phyloP scores from a whole-genome alignment of 2,113 vertebrate genomes.

The Aviceda subcristata region DNA sequence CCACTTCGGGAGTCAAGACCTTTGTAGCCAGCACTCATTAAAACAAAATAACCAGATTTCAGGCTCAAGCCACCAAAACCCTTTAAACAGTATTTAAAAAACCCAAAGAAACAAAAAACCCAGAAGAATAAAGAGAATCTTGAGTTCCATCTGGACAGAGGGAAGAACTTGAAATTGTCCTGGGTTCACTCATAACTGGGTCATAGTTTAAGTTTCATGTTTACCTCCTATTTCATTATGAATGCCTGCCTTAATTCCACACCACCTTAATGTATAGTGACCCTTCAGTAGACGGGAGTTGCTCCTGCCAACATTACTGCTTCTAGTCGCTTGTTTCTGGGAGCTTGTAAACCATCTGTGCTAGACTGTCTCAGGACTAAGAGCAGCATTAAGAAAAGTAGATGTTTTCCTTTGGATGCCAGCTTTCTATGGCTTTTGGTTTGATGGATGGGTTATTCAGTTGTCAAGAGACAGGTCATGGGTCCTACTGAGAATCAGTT shows the following conservation, averaged over 20 bases:
- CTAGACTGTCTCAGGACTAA: background rate
- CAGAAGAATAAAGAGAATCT: background rate
- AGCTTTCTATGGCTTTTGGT: background rate
- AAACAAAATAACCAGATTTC: background rate
- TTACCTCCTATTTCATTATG: background rate
- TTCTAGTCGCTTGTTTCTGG: background rate
- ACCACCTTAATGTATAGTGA: background rate
- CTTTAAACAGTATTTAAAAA: background rate
- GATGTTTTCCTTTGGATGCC: background rate
- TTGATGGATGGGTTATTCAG: background rate
- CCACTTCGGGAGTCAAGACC: background rate
- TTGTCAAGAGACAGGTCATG: background rate
- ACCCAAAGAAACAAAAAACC: background rate
- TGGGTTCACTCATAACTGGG: background rate
- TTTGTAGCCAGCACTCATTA: background rate
- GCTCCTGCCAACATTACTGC: background rate
- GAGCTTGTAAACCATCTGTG: background rate
- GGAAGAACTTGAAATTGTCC: background rate
- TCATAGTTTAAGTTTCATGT: background rate
- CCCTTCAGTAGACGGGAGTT: background rate
- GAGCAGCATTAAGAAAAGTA: background rate
- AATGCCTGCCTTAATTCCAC: background rate
- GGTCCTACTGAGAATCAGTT: background rate
- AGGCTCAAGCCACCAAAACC: fast-evolving
- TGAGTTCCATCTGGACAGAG: background rate